Conservation (phyloP, 1,140 invertebrate species). For the Notospermus geniculatus region DNA sequence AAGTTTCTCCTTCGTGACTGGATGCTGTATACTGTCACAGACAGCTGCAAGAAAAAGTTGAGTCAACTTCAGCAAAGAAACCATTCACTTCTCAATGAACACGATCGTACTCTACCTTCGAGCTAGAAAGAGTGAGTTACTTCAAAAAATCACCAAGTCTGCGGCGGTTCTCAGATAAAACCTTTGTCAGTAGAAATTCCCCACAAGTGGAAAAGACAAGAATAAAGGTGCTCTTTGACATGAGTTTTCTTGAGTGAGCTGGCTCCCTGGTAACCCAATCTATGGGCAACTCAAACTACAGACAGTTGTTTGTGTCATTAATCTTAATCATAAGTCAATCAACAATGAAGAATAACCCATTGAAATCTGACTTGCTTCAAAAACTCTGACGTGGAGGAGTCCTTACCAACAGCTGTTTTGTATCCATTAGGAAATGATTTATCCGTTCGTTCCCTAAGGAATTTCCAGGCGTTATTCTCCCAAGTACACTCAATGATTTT, state of each 20-base stretch:
- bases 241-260: too few species aligned
- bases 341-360: not conserved
- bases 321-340: not conserved
- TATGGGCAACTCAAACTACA: too few species aligned
- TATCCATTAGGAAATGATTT: conserved; percentile 94
- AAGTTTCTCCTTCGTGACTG: conserved; percentile 78
- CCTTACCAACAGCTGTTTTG: conserved; percentile 73
- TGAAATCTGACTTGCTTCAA: not conserved
- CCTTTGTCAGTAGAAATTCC: not conserved
- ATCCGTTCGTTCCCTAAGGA: conserved; percentile 94
- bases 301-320: not conserved
- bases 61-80: not conserved
- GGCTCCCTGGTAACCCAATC: too few species aligned
- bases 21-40: conserved; percentile 65
- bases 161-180: not conserved
- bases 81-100: not conserved
- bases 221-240: too few species aligned
- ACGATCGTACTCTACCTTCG: too few species aligned
- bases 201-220: too few species aligned
- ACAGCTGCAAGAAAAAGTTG: conserved; percentile 48
- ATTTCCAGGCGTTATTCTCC: conserved; percentile 74
- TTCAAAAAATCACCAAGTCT: not conserved
- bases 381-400: not conserved
- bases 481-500: conserved; percentile 95
- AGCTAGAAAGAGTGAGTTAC: not conserved